A percentile compares a stretch with the other conserved stretches of the same genome.
These are phyloP conservation scores for Anastrepha ludens DNA, from an alignment of 1,140 invertebrate species.

Conservation along the genomic window DNA sequence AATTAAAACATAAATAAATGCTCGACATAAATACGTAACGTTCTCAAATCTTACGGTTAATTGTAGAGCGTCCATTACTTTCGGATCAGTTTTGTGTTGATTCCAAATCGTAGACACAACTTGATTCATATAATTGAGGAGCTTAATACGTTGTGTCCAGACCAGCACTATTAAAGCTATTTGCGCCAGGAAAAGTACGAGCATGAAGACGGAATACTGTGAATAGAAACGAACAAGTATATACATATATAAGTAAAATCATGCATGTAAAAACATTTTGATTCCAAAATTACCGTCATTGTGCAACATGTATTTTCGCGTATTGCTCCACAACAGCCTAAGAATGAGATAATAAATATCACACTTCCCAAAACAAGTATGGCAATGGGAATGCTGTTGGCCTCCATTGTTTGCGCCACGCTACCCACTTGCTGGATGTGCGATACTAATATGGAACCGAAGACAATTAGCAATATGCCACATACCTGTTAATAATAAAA, in stretches of 20 bases:
- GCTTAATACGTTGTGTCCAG: conserved; percentile 76
- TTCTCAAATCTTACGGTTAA: conserved; percentile 61
- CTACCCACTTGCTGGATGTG: conserved; percentile 75
- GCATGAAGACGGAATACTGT: conserved; percentile 80
- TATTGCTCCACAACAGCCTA: conserved; percentile 90
- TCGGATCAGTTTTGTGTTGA: conserved; percentile 60
- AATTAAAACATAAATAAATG: conserved; percentile 23
- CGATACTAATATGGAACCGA: conserved; percentile 78
- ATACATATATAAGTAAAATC: neutral
- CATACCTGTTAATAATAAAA: conserved; percentile 76
- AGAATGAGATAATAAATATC: conserved; percentile 86
- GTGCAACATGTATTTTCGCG: conserved; percentile 87
- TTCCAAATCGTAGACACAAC: conserved; percentile 72
- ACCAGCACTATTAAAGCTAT: conserved; percentile 78
- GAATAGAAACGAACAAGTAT: conserved; percentile 60
- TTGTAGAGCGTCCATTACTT: conserved; percentile 64
- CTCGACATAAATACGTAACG: neutral
- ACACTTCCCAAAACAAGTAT: conserved; percentile 83
- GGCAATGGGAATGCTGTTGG: conserved; percentile 77
- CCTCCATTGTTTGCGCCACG: conserved; percentile 75
- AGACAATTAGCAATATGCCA: conserved; percentile 78
- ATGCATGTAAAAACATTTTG: neutral
- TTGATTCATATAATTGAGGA: conserved; percentile 74
- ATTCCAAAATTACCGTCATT: conserved; percentile 79
- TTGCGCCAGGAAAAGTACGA: conserved; percentile 80